A percentile compares a stretch with the other conserved stretches of the same genome.
phyloP scores from a whole-genome alignment of 2,113 vertebrate species.

The Euleptes europaea region DNA sequence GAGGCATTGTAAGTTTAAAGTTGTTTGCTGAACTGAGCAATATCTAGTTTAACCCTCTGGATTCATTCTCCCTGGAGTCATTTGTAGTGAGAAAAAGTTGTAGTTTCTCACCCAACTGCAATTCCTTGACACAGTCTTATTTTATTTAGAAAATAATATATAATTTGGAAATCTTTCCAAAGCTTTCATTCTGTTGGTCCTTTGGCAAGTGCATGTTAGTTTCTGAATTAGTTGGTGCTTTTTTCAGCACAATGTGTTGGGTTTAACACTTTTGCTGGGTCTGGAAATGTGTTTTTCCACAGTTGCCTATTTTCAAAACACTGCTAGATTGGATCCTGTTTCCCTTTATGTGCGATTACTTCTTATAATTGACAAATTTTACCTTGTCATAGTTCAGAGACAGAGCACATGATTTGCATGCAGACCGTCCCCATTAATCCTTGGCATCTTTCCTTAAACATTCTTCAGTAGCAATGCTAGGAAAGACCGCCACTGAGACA shows the following conservation, averaged over 20 bases:
- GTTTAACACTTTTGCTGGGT: not conserved
- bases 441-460: not conserved
- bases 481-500: not conserved
- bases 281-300: not conserved
- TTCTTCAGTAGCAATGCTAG: not conserved
- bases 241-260: not conserved
- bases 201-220: not conserved
- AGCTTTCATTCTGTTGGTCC: not conserved
- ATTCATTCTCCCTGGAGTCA: not conserved
- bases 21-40: not conserved
- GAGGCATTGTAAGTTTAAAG: not conserved
- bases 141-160: not conserved
- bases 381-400: not conserved
- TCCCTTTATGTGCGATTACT: not conserved
- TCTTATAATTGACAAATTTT: not conserved
- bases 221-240: slow-evolving; percentile 16
- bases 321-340: not conserved
- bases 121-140: not conserved
- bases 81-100: not conserved
- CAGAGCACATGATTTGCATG: not conserved
- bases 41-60: slow-evolving; percentile 40
- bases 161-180: slow-evolving; percentile 9
- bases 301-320: not conserved
- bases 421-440: not conserved
- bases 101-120: not conserved